Percentiles rank a stretch among this genome's conserved stretches.
Evolutionary conservation across 2,113 vertebrate species (phyloP).

Genomic region (Etheostoma spectabile): DNA sequence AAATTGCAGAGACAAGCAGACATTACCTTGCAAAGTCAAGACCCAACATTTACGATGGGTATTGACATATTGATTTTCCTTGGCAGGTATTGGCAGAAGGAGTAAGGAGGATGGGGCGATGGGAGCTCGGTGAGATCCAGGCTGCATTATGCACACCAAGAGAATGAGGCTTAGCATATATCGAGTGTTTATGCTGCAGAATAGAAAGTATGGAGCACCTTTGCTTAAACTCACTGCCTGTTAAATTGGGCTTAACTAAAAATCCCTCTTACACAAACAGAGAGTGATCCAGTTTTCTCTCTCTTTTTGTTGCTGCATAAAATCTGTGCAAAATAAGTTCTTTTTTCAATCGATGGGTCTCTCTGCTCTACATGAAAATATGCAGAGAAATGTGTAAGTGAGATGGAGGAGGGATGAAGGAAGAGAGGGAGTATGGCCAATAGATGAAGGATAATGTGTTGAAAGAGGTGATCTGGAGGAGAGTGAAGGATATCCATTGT

Average conservation of each 20-base stretch:
- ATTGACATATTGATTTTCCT: conserved; percentile 83
- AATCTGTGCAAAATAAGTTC: conserved; percentile 23
- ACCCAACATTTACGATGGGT: conserved; percentile 83
- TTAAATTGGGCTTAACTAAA: conserved; percentile 83
- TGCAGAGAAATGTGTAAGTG: conserved; percentile 23
- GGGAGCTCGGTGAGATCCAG: conserved; percentile 72
- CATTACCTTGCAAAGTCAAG: conserved; percentile 83
- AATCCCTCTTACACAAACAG: conserved; percentile 80
- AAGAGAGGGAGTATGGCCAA: conserved; percentile 13
- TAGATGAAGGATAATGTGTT: conserved; percentile 80
- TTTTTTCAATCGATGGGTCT: not conserved
- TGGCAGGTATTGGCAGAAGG: conserved; percentile 81
- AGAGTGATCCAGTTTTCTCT: conserved; percentile 51
- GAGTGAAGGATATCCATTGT: conserved; percentile 85
- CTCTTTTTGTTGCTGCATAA: conserved; percentile 21
- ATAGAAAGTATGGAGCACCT: conserved; percentile 83
- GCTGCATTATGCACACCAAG: conserved; percentile 82
- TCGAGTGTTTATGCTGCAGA: conserved; percentile 84
- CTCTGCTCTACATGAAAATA: conserved; percentile 41
- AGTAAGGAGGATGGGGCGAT: conserved; percentile 72
- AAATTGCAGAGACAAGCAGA: conserved; percentile 83
- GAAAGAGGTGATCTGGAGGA: conserved; percentile 81
- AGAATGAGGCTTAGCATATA: conserved; percentile 85
- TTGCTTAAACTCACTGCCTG: conserved; percentile 81
- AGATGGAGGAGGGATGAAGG: conserved; percentile 25